Evolutionary conservation across 2,888 invertebrate species (phyloP).

Genomic region (Troides aeacus): DNA sequence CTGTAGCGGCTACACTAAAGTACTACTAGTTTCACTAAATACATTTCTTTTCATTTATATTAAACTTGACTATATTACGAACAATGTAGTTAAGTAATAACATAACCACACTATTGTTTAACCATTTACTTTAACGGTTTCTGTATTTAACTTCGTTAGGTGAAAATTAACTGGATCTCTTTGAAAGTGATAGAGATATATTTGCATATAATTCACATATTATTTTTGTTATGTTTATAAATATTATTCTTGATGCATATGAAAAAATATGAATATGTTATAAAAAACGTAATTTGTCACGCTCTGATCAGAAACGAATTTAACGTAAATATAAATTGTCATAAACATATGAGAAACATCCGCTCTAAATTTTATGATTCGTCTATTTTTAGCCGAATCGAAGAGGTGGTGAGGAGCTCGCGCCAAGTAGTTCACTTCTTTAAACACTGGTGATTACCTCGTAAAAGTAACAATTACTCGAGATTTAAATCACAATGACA

Average conservation of each 20-base stretch:
- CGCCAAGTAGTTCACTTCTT: conserved; percentile 8
- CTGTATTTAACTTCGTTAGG: no score
- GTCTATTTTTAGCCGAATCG: conserved; percentile 18
- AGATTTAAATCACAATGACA: conserved; percentile 4
- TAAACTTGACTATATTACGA: no score
- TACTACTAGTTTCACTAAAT: neutral
- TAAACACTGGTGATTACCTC: conserved; percentile 3
- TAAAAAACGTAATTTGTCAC: conserved; percentile 16
- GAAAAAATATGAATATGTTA: conserved; percentile 8
- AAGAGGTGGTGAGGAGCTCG: conserved; percentile 11
- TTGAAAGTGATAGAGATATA: neutral
- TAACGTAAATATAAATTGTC: conserved; percentile 19
- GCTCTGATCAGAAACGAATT: conserved; percentile 19
- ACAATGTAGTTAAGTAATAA: neutral
- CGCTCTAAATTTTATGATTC: conserved; percentile 22
- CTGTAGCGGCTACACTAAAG: conserved; percentile 10
- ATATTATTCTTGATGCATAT: neutral
- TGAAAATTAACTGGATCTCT: no score
- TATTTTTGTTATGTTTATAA: neutral
- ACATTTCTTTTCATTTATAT: neutral
- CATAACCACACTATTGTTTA: neutral
- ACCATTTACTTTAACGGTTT: neutral
- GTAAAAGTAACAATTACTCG: conserved; percentile 12
- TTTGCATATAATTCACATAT: neutral
- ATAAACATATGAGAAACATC: conserved; percentile 21